Evolutionary conservation across 2,888 invertebrate genomes (phyloP).

Genomic region (Neocrepidodera transversa): DNA sequence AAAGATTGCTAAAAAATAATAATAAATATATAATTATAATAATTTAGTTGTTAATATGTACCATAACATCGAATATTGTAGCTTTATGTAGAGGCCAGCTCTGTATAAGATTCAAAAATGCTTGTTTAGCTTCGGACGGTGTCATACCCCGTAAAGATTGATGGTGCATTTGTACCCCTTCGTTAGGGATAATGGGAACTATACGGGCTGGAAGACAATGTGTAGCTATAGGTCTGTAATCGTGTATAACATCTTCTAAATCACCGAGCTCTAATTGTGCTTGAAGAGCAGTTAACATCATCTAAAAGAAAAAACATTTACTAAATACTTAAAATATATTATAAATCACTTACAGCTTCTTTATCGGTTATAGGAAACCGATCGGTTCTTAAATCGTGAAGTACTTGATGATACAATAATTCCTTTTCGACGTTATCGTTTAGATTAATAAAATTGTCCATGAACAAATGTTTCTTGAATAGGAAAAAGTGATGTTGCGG

Average conservation of each 20-base stretch:
- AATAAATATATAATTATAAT: not conserved
- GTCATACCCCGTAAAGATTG: conserved; percentile 88
- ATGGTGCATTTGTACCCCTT: conserved; percentile 90
- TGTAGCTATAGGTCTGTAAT: conserved; percentile 73
- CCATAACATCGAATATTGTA: conserved; percentile 94
- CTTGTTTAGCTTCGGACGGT: conserved; percentile 86
- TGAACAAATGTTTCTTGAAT: conserved; percentile 84
- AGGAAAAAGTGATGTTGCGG: conserved; percentile 73
- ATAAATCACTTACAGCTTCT: conserved; percentile 79
- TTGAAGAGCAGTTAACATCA: conserved; percentile 92
- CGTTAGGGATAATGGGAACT: conserved; percentile 77
- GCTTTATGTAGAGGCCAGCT: conserved; percentile 94
- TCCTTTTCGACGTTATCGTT: conserved; percentile 92
- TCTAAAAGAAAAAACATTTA: conserved; percentile 62
- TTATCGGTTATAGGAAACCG: conserved; percentile 91
- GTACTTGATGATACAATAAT: conserved; percentile 89
- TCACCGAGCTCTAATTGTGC: conserved; percentile 92
- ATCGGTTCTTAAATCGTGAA: conserved; percentile 89
- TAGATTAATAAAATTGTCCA: conserved; percentile 79
- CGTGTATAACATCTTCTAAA: conserved; percentile 71
- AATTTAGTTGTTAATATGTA: conserved; percentile 57
- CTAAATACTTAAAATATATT: not conserved
- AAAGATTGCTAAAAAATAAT: conserved; percentile 80
- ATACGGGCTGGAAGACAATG: conserved; percentile 86
- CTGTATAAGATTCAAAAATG: conserved; percentile 90